A percentile compares a stretch with the other conserved stretches of the same genome.
Evolutionary conservation across 2,113 vertebrate genomes (phyloP).

Genomic region (Oreochromis spilurus): DNA sequence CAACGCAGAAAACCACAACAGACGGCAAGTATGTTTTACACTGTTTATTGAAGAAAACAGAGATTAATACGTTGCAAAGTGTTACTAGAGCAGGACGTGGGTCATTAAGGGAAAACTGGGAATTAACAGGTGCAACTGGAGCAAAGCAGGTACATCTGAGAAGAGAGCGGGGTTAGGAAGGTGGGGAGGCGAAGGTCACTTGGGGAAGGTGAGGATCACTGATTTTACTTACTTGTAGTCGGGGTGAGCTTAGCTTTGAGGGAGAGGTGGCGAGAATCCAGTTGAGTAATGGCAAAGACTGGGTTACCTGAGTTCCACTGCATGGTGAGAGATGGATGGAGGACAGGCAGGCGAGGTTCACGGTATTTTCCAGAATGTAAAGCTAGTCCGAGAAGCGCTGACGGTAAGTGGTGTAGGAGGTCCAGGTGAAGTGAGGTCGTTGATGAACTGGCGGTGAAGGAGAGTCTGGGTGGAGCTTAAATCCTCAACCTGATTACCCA

Average conservation of each 20-base stretch:
- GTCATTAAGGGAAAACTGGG: neutral
- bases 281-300: neutral
- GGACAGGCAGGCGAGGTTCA: neutral
- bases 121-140: neutral
- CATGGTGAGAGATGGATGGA: neutral
- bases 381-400: neutral
- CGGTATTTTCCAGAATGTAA: neutral
- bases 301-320: neutral
- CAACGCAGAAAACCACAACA: rapidly evolving
- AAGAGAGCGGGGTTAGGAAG: neutral
- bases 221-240: neutral
- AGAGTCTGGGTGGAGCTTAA: neutral
- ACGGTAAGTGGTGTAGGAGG: neutral
- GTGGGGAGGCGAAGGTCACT: neutral
- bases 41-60: neutral
- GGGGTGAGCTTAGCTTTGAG: neutral
- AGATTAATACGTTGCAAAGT: neutral
- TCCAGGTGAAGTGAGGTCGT: neutral
- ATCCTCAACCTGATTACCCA: neutral
- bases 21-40: neutral
- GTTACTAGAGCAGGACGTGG: neutral
- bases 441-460: neutral
- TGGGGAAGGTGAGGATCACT: no score
- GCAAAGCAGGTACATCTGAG: rapidly evolving
- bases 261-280: neutral